These are phyloP conservation scores for Agrilus biguttatus DNA, from an alignment of 2,888 invertebrate species.

Conservation along the genomic window DNA sequence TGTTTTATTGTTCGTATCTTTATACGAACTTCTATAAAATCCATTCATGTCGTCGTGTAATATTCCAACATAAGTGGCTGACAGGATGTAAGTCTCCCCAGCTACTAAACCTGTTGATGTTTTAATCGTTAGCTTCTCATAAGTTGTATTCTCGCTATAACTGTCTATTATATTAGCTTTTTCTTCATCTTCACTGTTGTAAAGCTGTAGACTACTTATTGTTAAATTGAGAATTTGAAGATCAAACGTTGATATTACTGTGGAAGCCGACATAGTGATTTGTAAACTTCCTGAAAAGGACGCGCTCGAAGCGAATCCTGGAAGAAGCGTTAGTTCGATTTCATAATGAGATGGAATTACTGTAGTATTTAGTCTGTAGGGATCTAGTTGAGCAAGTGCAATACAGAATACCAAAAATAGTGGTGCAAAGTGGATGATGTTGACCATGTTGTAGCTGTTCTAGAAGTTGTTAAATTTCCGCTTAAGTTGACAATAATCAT, in stretches of 20 bases:
- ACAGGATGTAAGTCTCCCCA: background rate
- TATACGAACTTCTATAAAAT: constrained; percentile 33
- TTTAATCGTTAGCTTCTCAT: no score
- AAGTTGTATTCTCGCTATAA: no score
- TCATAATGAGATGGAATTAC: constrained; percentile 38
- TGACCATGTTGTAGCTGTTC: no score
- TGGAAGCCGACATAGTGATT: background rate
- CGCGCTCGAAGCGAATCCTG: constrained; percentile 1
- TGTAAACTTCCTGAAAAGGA: constrained; percentile 4
- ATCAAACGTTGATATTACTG: background rate
- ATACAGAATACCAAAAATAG: no score
- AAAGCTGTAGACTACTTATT: no score
- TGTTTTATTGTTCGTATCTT: constrained; percentile 9
- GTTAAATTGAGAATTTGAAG: no score
- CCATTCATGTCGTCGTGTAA: constrained; percentile 27
- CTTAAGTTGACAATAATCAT: no score
- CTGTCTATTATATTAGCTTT: no score
- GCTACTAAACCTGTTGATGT: background rate
- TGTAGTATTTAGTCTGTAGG: constrained; percentile 33
- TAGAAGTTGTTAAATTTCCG: no score
- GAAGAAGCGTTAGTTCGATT: constrained; percentile 28
- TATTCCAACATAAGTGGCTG: constrained; percentile 13
- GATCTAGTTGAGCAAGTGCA: constrained; percentile 14
- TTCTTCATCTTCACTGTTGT: no score
- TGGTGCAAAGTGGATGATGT: no score